Evolutionary conservation across 2,888 invertebrate species (phyloP).

Genomic region (Saturnia japonica): DNA sequence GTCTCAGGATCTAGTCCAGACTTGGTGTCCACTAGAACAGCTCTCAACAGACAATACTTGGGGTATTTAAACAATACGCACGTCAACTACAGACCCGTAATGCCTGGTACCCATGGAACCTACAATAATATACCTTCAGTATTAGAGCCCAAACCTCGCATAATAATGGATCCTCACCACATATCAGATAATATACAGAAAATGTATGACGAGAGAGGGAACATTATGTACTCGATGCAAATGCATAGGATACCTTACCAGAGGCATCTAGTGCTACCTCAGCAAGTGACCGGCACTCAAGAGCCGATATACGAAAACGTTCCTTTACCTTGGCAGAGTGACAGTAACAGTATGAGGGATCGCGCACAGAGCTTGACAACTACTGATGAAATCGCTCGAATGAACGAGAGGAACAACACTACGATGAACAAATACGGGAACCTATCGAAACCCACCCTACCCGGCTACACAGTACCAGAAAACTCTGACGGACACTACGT

Average conservation of each 20-base stretch:
- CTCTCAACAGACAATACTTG: constrained; percentile 77
- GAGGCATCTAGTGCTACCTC: constrained; percentile 76
- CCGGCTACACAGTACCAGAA: constrained; percentile 47
- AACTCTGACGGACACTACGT: constrained; percentile 66
- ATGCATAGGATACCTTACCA: constrained; percentile 71
- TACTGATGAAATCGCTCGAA: constrained; percentile 83
- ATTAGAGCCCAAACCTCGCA: constrained; percentile 74
- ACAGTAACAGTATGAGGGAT: constrained; percentile 60
- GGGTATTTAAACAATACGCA: constrained; percentile 66
- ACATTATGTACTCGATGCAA: constrained; percentile 84
- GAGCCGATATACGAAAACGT: constrained; percentile 93
- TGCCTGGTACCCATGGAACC: constrained; percentile 84
- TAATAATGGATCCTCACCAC: constrained; percentile 82
- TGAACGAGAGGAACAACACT: constrained; percentile 69
- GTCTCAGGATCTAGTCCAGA: constrained; percentile 90
- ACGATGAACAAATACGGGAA: constrained; percentile 55
- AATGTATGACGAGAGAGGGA: constrained; percentile 83
- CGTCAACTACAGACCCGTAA: constrained; percentile 59
- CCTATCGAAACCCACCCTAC: constrained; percentile 37
- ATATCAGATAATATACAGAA: constrained; percentile 83
- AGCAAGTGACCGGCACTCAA: constrained; percentile 73
- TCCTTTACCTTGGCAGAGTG: constrained; percentile 85
- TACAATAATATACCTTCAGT: constrained; percentile 87
- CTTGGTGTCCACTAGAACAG: constrained; percentile 87
- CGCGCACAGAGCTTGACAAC: constrained; percentile 87